These are phyloP conservation scores for Tribolium castaneum DNA, from an alignment of 1,140 invertebrate genomes.

Conservation along the genomic window DNA sequence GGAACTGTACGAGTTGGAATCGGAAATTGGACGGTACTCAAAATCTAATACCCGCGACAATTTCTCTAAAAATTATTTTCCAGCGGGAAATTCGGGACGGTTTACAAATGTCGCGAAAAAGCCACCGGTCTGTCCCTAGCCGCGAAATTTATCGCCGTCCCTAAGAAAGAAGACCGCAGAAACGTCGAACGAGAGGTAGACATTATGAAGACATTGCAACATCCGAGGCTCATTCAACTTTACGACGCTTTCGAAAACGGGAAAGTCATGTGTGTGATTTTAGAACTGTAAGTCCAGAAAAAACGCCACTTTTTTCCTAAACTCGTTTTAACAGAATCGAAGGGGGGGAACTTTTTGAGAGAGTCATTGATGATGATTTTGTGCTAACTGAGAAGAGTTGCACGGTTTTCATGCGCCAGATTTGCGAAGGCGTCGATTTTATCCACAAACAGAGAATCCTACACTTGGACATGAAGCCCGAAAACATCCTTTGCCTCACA, in stretches of 20 bases:
- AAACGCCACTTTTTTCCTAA: not conserved
- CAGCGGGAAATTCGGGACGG: slow-evolving; percentile 98
- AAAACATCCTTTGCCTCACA: slow-evolving; percentile 96
- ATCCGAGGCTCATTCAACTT: slow-evolving; percentile 93
- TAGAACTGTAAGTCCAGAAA: slow-evolving; percentile 89
- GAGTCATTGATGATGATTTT: slow-evolving; percentile 98
- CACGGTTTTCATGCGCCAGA: slow-evolving; percentile 96
- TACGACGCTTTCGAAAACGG: slow-evolving; percentile 95
- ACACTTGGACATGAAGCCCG: slow-evolving; percentile 98
- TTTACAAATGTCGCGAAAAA: slow-evolving; percentile 92
- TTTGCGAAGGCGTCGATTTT: slow-evolving; percentile 96
- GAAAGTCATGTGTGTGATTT: slow-evolving; percentile 92
- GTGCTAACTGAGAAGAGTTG: slow-evolving; percentile 95
- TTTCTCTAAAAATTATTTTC: slow-evolving; percentile 49
- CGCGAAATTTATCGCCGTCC: slow-evolving; percentile 92
- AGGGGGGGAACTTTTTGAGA: slow-evolving; percentile 97
- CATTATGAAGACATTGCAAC: slow-evolving; percentile 93
- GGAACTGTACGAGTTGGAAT: slow-evolving; percentile 82
- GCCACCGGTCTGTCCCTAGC: slow-evolving; percentile 83
- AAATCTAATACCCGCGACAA: not conserved
- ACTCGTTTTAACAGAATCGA: slow-evolving; percentile 79
- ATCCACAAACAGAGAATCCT: slow-evolving; percentile 95
- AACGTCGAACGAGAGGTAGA: slow-evolving; percentile 96
- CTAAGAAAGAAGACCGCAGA: slow-evolving; percentile 85
- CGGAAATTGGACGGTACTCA: slow-evolving; percentile 79